Evolutionary conservation across 2,888 invertebrate species (phyloP), one percentile per base, ranked within the genome.

Genomic region (Zeuzera pyrina): DNA sequence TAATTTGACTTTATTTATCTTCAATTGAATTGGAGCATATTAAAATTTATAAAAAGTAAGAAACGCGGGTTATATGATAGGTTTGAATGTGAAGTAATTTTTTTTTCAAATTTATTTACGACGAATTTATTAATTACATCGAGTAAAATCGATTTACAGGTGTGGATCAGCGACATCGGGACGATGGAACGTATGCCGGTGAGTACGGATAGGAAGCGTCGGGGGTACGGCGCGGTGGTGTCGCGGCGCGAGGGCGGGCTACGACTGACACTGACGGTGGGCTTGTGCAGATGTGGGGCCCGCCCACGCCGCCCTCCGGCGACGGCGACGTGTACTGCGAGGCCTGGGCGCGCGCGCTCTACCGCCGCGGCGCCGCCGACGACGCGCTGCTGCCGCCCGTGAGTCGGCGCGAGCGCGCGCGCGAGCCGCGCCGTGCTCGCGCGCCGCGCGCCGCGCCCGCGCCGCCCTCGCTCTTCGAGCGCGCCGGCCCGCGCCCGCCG

Each of bases 221-320:
- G n/a, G n/a, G 19, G 5, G 19, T 19, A 7, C 8, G 19, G 5
- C 8, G 5, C 19, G 8, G 5, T 19, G 6, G 19, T 8, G 2
- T 8, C 22, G 10, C 12, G 24, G 6, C 11, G n/a, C n/a, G n/a
- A n/a, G n/a, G n/a, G n/a, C n/a, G n/a, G n/a, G n/a, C n/a, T 15
- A 7, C 11, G 6, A 11, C 14, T 11, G n/a, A 10, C 32, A 8
- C 26, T 14, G 12, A n/a, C 15, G 38, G 28, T 32, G 38, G 39
- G 12, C 12, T 30, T 31, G 45, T 56, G 49, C 73, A 97, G 97
- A 89, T 95, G 86, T 98, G 98, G 97, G 91, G 94, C 49, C 98
- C 98, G 33, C 98, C 97, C 35, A 98, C 98, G 12, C 98, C 98
- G 36, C 97, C 98, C 7, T 91, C 92, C 65, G 93, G 94, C 66